Percentiles rank a stretch among this genome's conserved stretches.
These are phyloP conservation scores for Pelecanoides urinatrix DNA, from an alignment of 2,113 vertebrate species.

Conservation along the genomic window DNA sequence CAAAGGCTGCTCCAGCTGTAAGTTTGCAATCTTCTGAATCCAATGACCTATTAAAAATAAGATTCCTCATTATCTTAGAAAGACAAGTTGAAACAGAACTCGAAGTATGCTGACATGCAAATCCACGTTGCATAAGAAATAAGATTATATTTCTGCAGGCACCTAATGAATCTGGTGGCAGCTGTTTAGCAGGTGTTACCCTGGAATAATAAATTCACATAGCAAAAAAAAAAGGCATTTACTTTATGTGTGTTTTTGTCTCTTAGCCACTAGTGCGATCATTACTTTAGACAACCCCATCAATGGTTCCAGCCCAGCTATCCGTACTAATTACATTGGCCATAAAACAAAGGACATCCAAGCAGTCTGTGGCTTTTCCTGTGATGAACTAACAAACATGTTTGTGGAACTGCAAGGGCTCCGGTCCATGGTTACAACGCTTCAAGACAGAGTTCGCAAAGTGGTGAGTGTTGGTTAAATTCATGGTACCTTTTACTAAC, in stretches of 20 bases:
- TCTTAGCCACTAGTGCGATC: slow-evolving; percentile 77
- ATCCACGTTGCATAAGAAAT: slow-evolving; percentile 9
- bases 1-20: slow-evolving; percentile 93
- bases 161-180: not conserved
- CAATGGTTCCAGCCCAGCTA: slow-evolving; percentile 92
- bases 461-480: slow-evolving; percentile 81
- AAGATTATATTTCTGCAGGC: slow-evolving; percentile 31
- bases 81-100: slow-evolving; percentile 21
- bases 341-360: slow-evolving; percentile 93
- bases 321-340: slow-evolving; percentile 90
- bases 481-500: not conserved
- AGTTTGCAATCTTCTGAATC: slow-evolving; percentile 54
- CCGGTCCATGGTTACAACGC: slow-evolving; percentile 84
- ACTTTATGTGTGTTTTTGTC: not conserved
- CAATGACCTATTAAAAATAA: slow-evolving; percentile 43
- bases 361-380: slow-evolving; percentile 91
- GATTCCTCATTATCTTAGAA: not conserved
- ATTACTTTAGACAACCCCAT: slow-evolving; percentile 89
- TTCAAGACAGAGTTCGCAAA: slow-evolving; percentile 87
- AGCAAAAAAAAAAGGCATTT: not conserved
- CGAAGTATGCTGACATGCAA: slow-evolving; percentile 21
- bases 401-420: slow-evolving; percentile 91
- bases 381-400: slow-evolving; percentile 90
- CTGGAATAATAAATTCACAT: not conserved
- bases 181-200: slow-evolving; percentile 44